A percentile compares a stretch with the other conserved stretches of the same genome.
phyloP scores from a whole-genome alignment of 2,888 invertebrate genomes.

The Leucophenga montana region DNA sequence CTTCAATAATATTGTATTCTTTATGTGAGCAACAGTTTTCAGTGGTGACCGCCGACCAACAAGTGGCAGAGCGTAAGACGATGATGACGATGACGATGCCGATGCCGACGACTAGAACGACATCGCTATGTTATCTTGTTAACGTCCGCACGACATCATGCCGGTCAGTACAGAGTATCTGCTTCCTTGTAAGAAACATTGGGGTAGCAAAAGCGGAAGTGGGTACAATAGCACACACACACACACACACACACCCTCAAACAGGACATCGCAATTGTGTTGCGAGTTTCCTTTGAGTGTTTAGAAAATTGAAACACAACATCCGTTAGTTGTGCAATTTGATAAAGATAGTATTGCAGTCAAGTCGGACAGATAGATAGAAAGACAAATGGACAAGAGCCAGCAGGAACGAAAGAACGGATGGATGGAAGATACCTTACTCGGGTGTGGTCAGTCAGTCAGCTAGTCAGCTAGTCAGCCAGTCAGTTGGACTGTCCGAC shows the following conservation, averaged over 20 bases:
- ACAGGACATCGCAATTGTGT: constrained; percentile 46
- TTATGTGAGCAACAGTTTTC: constrained; percentile 21
- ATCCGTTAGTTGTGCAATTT: constrained; percentile 48
- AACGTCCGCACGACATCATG: constrained; percentile 48
- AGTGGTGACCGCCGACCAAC: constrained; percentile 17
- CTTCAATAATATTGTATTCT: constrained; percentile 23
- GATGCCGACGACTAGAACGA: too few relatives aligned
- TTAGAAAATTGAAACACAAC: constrained; percentile 49
- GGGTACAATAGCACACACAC: neutral
- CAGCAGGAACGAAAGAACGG: too few relatives aligned
- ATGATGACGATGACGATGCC: too few relatives aligned
- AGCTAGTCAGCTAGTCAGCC: neutral
- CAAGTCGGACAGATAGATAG: too few relatives aligned
- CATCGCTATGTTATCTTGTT: constrained; percentile 46
- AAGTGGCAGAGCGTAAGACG: constrained; percentile 23
- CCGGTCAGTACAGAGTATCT: constrained; percentile 27
- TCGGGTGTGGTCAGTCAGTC: neutral
- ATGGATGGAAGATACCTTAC: too few relatives aligned
- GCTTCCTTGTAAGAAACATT: neutral
- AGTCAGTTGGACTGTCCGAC: neutral
- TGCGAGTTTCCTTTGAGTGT: constrained; percentile 40
- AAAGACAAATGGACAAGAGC: too few relatives aligned
- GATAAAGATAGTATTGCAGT: constrained; percentile 42
- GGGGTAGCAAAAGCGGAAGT: neutral
- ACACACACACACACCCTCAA: constrained; percentile 2